Evolutionary conservation across 2,797 vertebrate genomes (phyloP).

Genomic region (Onychomys torridus): DNA sequence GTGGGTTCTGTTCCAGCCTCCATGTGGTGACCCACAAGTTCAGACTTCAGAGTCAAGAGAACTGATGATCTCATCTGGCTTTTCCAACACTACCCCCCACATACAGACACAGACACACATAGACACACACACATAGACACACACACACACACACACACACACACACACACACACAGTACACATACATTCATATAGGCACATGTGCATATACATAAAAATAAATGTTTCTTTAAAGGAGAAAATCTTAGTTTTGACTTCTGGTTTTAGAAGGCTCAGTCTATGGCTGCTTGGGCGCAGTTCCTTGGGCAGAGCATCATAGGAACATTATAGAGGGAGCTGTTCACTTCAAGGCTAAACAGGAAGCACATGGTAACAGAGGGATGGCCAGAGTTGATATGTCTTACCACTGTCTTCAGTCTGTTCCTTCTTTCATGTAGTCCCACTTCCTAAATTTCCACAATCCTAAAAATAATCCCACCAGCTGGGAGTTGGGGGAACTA

Average conservation of each 20-base stretch:
- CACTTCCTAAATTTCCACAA: background rate
- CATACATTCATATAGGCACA: background rate
- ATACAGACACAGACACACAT: background rate
- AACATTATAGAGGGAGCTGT: background rate
- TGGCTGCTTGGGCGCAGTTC: background rate
- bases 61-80: background rate
- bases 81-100: background rate
- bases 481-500: too few relatives aligned
- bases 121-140: background rate
- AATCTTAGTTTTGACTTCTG: background rate
- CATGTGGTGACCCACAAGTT: background rate
- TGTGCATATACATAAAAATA: too few relatives aligned
- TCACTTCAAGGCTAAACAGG: background rate
- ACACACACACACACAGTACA: background rate
- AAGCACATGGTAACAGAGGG: background rate
- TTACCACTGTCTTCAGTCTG: background rate
- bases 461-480: background rate
- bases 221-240: background rate
- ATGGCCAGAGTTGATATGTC: background rate
- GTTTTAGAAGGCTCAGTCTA: background rate
- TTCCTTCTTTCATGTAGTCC: background rate
- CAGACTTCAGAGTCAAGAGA: background rate
- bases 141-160: background rate
- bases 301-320: background rate
- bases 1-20: background rate